Evolutionary conservation across 2,113 vertebrate species (phyloP), one percentile per base, ranked within the genome.

Genomic region (Coptodon rendalli): DNA sequence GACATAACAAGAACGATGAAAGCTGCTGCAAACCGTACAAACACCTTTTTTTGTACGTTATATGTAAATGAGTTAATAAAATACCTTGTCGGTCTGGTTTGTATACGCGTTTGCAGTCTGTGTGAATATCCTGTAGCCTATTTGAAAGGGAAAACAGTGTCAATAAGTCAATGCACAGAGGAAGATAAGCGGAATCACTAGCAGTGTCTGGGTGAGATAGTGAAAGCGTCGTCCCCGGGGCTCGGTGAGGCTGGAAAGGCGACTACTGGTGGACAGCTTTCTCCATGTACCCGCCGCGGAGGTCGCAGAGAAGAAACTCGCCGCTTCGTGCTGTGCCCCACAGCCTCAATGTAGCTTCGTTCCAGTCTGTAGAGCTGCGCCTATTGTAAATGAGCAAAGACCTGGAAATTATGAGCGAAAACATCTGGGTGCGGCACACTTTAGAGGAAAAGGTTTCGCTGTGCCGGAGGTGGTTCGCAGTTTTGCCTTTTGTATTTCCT

Each of bases 401-500:
- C 81, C 16, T 80, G 85, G 78, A 89, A 81, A 87, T 87, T 59
- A 92, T 93, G 93, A 92, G 10, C 45, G 87, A 88, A 87, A 94
- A 90, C 85, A 93, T 89, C 89, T 93, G 94, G 95, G 93, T 71
- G 96, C 91, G 93, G 93, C 90, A 83, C 84, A 79, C 43, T 93
- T 80, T 29, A 50, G 73, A 84, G 57, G 89, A 91, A 87, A 92
- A 89, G 45, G 68, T 76, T 86, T 87, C 82, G 81, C 87, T 88
- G 54, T 48, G 80, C 73, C 90, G 86, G 94, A 90, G 91, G 90
- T 95, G 91, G 90, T 82, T 57, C 86, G 90, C 90, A 78, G 94
- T 94, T 95, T 92, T 90, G 86, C 84, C 90, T 96, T 95, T 95
- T 95, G 93, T 95, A 93, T 96, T 95, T 95, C 89, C 93, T 95